These are phyloP conservation scores for Hydrocynus forskahlii DNA, from an alignment of 2,797 vertebrate genomes.

Conservation along the genomic window DNA sequence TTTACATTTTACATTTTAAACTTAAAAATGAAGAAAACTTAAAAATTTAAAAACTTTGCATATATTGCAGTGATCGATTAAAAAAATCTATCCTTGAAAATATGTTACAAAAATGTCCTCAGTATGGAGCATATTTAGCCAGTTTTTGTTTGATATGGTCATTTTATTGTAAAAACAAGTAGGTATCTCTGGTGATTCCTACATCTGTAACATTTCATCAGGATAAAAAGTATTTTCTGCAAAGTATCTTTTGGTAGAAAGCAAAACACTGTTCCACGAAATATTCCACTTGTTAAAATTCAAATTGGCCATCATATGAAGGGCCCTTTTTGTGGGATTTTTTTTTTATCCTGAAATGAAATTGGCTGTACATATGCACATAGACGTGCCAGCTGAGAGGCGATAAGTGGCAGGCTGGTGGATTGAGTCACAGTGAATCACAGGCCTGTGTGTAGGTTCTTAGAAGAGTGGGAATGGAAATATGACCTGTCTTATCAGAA, in stretches of 20 bases:
- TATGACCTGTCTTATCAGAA: slow-evolving; percentile 38
- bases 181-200: neutral
- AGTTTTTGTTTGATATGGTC: no score
- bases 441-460: slow-evolving; percentile 47
- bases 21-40: no score
- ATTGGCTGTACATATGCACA: slow-evolving; percentile 37
- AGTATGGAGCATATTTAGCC: no score
- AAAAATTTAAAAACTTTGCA: no score
- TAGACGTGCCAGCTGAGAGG: slow-evolving; percentile 29
- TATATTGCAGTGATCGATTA: no score
- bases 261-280: neutral
- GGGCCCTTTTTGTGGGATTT: neutral
- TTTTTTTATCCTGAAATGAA: slow-evolving; percentile 32
- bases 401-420: slow-evolving; percentile 33
- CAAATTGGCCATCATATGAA: neutral
- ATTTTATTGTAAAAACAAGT: no score
- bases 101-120: no score
- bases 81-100: no score
- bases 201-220: no score
- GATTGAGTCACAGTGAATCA: slow-evolving; percentile 56
- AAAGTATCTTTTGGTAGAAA: neutral
- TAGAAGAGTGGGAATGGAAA: slow-evolving; percentile 39
- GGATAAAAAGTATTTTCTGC: neutral
- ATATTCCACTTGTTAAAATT: no score
- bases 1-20: no score